Evolutionary conservation across 2,113 vertebrate genomes (phyloP), one percentile per base, ranked within the genome.

Genomic region (Indicator indicator): DNA sequence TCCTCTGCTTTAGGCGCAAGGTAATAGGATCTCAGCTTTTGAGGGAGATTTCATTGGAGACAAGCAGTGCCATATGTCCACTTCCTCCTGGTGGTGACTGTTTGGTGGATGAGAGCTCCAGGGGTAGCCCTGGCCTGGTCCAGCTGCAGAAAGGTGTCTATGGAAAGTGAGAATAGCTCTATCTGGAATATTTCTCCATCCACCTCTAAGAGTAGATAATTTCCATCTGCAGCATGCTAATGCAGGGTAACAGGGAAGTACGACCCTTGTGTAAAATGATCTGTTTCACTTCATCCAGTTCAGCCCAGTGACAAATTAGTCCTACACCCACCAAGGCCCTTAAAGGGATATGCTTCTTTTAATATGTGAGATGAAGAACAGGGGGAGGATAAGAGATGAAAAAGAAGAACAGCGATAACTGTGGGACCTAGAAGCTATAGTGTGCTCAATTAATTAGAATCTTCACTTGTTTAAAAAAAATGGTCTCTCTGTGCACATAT

Each of bases 391-490:
- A 71, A 96, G 82, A 92, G 73, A 96, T 91, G 62, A 95, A 94
- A 95, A 94, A 70, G 70, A 88, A 90, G 89, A 92, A 87, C 90
- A 91, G 70, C 90, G 91, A 85, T 90, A 96, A 95, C 94, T 96
- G 82, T 90, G 77, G 74, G 82, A 88, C 81, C 92, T 87, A 76
- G 91, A 89, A 94, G 92, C 76, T 96, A 90, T 79, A 91, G 88
- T 72, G 75, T 4, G 33, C 74, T 97, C 97, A 96, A 96, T 97
- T 97, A 97, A 97, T 97, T 97, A 97, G 86, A 97, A 95, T 89
- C 86, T 89, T 95, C 90, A 95, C 93, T 87, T 92, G 80, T 94
- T 90, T 87, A 92, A 96, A 94, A 96, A 96, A 93, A 96, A 94
- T 55, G 87, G 86, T 96, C 93, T 96, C 84, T 87, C 86, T 88